phyloP scores from a whole-genome alignment of 2,113 vertebrate genomes.

The Aythya baeri region DNA sequence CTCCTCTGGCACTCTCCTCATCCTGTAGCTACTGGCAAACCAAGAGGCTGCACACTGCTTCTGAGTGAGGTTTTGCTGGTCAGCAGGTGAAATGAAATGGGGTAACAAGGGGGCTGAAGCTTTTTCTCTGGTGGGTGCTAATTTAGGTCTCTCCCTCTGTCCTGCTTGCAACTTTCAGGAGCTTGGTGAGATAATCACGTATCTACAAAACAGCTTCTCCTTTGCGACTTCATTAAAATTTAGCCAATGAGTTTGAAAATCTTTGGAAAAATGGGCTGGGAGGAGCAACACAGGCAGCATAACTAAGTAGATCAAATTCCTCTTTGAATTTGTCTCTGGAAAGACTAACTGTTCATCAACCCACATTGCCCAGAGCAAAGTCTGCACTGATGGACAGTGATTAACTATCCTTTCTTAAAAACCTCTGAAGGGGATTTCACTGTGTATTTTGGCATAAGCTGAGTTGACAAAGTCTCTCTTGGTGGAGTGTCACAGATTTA shows the following conservation, averaged over 20 bases:
- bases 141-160: not conserved
- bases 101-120: not conserved
- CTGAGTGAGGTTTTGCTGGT: not conserved
- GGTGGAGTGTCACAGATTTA: not conserved
- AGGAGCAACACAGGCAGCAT: not conserved
- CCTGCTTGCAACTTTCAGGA: not conserved
- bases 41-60: not conserved
- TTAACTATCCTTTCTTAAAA: not conserved
- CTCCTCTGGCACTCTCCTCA: not conserved
- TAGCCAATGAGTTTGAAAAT: accelerated
- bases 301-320: not conserved
- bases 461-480: not conserved
- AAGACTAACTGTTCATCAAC: not conserved
- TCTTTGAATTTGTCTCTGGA: not conserved
- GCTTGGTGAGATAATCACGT: not conserved
- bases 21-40: not conserved
- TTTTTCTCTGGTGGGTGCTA: not conserved
- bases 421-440: not conserved
- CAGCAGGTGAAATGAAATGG: not conserved
- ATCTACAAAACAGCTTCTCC: not conserved
- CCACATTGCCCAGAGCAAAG: not conserved
- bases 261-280: not conserved
- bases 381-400: not conserved
- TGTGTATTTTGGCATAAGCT: not conserved
- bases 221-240: not conserved